Base-by-base conservation (phyloP, 92 coral and sea anemone species). In the Blastomussa wellsi region DNA sequence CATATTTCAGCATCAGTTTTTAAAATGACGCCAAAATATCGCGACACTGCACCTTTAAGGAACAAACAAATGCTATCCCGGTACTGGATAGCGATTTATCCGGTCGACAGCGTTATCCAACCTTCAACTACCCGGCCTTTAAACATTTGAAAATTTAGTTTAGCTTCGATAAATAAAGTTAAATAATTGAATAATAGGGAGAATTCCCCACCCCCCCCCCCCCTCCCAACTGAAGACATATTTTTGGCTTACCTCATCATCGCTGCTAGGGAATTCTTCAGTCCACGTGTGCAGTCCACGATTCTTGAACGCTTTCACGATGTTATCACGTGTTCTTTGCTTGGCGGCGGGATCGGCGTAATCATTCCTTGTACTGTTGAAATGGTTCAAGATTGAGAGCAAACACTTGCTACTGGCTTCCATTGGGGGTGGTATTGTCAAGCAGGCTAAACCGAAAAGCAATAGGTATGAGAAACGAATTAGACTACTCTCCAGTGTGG, bases 271-370 rank as follows among this genome's bases (percentile, higher is more conserved):
- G 65, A 95, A 88, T 53, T 82, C 86, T 73, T 95, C 96, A 22
- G 92, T 81, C 98, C 98, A 95, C 36, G 95, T 93, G 82, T 86
- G 77, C 74, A 95, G 90, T 42, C 96, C 96, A 17, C 84, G 77
- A 42, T 88, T 82, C 39, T 62, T 77, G 75, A 94, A 94, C 24
- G 88, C 76, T 29, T 86, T 87, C 53, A 78, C 59, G 86, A 95
- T 89, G 76, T 76, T 93, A 42, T 89, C 87, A 51, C 98, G 92
- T 60, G 90, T 95, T 57, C 42, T 82, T 71, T 81, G 78, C 86
- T 93, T 95, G 22, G 76, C 90, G 17, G 22, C 80, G 2, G 91
- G 88, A 55, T 79, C 79, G 38, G 83, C 84, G 39, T 24, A 15
- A 41, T 86, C 77, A 49, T 95, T 88, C 60, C 98, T 90, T 26